Evolutionary conservation across 1,140 invertebrate species (phyloP).

Genomic region (Saccostrea echinata): DNA sequence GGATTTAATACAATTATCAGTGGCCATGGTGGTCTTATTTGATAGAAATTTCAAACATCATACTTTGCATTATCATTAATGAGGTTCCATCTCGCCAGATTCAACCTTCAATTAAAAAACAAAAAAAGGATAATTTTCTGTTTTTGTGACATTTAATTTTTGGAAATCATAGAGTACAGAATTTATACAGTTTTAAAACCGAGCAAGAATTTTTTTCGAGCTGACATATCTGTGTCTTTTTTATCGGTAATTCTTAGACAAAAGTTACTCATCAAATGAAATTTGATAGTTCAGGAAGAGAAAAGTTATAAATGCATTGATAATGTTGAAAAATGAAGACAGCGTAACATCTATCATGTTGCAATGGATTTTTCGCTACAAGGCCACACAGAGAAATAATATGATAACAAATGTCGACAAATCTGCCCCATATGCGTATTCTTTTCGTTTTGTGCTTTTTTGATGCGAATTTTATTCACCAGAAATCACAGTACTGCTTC

Average conservation of each 20-base stretch:
- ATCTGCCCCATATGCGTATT: not conserved
- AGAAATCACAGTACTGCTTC: slow-evolving; percentile 11
- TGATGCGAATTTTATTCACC: slow-evolving; percentile 29
- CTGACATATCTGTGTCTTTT: not conserved
- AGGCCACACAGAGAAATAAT: slow-evolving; percentile 19
- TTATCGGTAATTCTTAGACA: slow-evolving; percentile 8
- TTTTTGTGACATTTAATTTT: not conserved
- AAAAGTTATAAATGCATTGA: not conserved
- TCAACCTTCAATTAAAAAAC: not conserved
- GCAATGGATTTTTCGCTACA: not conserved
- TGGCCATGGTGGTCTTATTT: not conserved
- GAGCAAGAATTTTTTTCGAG: not conserved
- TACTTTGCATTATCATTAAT: not conserved
- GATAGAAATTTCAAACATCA: not conserved
- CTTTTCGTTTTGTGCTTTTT: slow-evolving; percentile 31
- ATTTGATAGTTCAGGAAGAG: not conserved
- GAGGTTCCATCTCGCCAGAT: not conserved
- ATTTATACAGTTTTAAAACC: not conserved
- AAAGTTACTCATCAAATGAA: slow-evolving; percentile 22
- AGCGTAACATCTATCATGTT: not conserved
- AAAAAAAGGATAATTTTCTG: not conserved
- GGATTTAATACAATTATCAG: slow-evolving; percentile 1
- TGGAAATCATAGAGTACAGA: not conserved
- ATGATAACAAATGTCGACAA: slow-evolving; percentile 27
- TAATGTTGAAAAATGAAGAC: not conserved